These are phyloP conservation scores for Rhingia rostrata DNA, from an alignment of 2,888 invertebrate genomes.

Conservation along the genomic window DNA sequence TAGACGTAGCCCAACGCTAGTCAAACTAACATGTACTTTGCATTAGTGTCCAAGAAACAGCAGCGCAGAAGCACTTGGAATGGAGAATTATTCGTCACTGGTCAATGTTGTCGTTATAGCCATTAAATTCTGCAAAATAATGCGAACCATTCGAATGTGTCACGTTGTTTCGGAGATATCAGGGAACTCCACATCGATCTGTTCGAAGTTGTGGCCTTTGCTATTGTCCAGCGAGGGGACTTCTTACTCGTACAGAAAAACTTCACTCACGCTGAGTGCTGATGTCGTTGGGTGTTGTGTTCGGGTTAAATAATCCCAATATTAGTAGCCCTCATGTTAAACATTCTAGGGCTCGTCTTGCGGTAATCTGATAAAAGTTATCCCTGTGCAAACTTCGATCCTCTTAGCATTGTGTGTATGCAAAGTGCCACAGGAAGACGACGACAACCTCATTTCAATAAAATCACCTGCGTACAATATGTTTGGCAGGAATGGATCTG, in stretches of 20 bases:
- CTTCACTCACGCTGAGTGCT: conserved; percentile 49
- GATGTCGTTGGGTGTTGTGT: conserved; percentile 44
- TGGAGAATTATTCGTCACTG: conserved; percentile 57
- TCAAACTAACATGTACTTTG: conserved; percentile 48
- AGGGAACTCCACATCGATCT: conserved; percentile 63
- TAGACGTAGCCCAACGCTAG: conserved; percentile 34
- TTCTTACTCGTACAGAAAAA: conserved; percentile 12
- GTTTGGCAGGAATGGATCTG: background rate
- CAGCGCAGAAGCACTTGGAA: conserved; percentile 14
- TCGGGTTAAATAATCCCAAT: conserved; percentile 67
- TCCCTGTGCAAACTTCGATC: conserved; percentile 32
- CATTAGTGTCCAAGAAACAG: conserved; percentile 50
- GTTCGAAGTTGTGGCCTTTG: conserved; percentile 22
- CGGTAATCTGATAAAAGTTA: conserved; percentile 69
- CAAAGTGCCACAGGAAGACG: conserved; percentile 33
- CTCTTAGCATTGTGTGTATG: conserved; percentile 21
- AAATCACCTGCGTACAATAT: background rate
- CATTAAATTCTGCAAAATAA: conserved; percentile 70
- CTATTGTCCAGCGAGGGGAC: conserved; percentile 34
- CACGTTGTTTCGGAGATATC: conserved; percentile 66
- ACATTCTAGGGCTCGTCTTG: conserved; percentile 56
- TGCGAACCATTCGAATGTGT: conserved; percentile 65
- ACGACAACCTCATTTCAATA: conserved; percentile 42
- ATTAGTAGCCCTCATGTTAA: conserved; percentile 67
- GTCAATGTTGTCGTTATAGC: conserved; percentile 64